phyloP scores from a whole-genome alignment of 1,140 invertebrate genomes.

The Asobara japonica region DNA sequence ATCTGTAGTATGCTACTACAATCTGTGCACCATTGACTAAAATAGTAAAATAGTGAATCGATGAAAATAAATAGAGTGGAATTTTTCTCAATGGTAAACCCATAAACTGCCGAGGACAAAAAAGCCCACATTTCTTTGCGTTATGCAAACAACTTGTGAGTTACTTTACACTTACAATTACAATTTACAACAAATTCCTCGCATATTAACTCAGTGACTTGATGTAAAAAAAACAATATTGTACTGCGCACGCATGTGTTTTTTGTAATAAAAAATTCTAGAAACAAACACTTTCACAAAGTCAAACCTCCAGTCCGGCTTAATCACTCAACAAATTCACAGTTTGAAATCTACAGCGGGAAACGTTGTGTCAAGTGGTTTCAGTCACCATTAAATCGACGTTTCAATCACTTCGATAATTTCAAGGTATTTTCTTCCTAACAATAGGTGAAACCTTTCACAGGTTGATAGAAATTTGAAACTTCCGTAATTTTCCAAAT shows the following conservation, averaged over 20 bases:
- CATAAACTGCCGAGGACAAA: not conserved
- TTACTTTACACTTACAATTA: too few relatives aligned
- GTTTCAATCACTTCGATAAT: not conserved
- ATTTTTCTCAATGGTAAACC: not conserved
- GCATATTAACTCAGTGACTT: not conserved
- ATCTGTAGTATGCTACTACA: too few relatives aligned
- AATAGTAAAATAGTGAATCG: too few relatives aligned
- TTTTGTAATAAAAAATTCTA: constrained; percentile 12
- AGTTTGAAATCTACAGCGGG: not conserved
- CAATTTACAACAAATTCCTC: not conserved
- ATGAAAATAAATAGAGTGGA: too few relatives aligned
- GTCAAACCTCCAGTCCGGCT: not conserved
- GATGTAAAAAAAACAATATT: not conserved
- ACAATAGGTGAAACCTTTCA: too few relatives aligned
- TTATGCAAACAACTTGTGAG: not conserved
- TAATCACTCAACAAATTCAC: not conserved
- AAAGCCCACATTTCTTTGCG: not conserved
- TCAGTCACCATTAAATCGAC: not conserved
- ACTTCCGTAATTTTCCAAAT: too few relatives aligned
- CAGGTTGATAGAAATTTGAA: too few relatives aligned
- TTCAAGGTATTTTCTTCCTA: too few relatives aligned
- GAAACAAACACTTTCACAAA: constrained; percentile 15
- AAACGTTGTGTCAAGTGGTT: not conserved
- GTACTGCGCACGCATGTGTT: constrained; percentile 9
- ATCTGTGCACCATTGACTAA: too few relatives aligned